phyloP scores from a whole-genome alignment of 2,113 vertebrate species.

The Atherinomorus stipes region DNA sequence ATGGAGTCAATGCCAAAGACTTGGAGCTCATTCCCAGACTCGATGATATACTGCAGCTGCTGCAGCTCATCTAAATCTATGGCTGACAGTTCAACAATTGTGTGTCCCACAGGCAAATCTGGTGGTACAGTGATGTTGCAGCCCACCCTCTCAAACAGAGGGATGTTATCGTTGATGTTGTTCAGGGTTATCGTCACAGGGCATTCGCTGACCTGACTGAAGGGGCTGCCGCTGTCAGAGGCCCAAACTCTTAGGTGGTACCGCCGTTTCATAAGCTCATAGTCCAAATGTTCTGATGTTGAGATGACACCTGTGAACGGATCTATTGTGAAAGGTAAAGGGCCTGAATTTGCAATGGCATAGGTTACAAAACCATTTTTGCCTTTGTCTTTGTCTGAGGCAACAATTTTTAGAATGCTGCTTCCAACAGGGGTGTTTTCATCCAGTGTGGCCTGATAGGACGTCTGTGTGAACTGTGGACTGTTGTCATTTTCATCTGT shows the following conservation, averaged over 20 bases:
- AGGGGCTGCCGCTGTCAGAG: constrained; percentile 93
- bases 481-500: constrained; percentile 91
- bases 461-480: constrained; percentile 85
- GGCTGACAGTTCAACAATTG: constrained; percentile 87
- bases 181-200: constrained; percentile 89
- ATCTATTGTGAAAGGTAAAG: constrained; percentile 89
- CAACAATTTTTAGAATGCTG: constrained; percentile 86
- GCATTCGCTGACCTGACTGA: constrained; percentile 89
- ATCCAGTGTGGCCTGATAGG: constrained; percentile 86
- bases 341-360: constrained; percentile 82
- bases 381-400: constrained; percentile 88
- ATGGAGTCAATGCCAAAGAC: constrained; percentile 88
- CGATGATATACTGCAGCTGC: constrained; percentile 88
- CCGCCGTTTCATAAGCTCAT: constrained; percentile 92
- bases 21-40: constrained; percentile 89
- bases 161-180: constrained; percentile 94
- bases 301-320: constrained; percentile 90
- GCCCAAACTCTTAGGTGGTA: constrained; percentile 93
- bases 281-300: constrained; percentile 90
- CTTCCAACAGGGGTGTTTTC: constrained; percentile 92
- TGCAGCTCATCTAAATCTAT: constrained; percentile 94
- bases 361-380: constrained; percentile 91
- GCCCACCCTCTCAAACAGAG: constrained; percentile 91
- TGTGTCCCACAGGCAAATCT: constrained; percentile 83
- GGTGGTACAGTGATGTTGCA: constrained; percentile 88